Conservation (phyloP, 2,113 vertebrate genomes). For the Numida meleagris region DNA sequence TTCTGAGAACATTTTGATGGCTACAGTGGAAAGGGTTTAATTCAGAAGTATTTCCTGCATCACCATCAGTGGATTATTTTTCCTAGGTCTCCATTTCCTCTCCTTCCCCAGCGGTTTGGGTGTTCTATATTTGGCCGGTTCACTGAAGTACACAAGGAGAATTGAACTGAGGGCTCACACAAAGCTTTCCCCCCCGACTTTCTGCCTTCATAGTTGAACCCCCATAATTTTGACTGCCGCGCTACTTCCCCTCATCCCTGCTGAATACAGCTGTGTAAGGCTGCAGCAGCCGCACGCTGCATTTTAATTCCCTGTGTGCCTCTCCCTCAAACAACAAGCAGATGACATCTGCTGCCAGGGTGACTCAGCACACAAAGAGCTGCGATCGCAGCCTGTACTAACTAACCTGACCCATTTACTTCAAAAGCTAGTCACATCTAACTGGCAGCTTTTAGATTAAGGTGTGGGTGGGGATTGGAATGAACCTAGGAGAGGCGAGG, state of each 20-base stretch:
- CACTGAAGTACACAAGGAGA: conserved; percentile 9
- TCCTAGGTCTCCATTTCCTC: conserved; percentile 52
- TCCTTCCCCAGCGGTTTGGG: conserved; percentile 28
- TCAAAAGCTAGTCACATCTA: conserved; percentile 26
- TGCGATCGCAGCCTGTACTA: background rate
- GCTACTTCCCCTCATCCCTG: conserved; percentile 66
- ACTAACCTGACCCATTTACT: conserved; percentile 38
- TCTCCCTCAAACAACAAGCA: conserved; percentile 37
- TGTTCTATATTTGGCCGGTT: conserved; percentile 68
- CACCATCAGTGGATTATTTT: conserved; percentile 33
- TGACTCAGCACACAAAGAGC: conserved; percentile 60
- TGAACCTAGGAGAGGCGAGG: background rate
- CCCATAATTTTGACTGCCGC: conserved; percentile 64
- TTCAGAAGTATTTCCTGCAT: conserved; percentile 56
- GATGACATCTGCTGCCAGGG: conserved; percentile 43
- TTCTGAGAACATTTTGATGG: conserved; percentile 56
- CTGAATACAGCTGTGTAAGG: conserved; percentile 50
- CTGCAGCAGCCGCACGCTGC: conserved; percentile 34
- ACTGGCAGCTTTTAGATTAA: conserved; percentile 29
- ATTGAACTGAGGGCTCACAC: conserved; percentile 19
- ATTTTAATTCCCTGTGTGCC: conserved; percentile 41
- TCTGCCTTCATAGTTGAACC: conserved; percentile 48
- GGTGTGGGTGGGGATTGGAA: conserved; percentile 5
- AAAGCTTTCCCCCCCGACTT: conserved; percentile 34
- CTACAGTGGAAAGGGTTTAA: conserved; percentile 44